A percentile compares a stretch with the other conserved stretches of the same genome.
These are phyloP conservation scores for Catharus fuscescens DNA, from an alignment of 2,113 vertebrate genomes.

Conservation along the genomic window DNA sequence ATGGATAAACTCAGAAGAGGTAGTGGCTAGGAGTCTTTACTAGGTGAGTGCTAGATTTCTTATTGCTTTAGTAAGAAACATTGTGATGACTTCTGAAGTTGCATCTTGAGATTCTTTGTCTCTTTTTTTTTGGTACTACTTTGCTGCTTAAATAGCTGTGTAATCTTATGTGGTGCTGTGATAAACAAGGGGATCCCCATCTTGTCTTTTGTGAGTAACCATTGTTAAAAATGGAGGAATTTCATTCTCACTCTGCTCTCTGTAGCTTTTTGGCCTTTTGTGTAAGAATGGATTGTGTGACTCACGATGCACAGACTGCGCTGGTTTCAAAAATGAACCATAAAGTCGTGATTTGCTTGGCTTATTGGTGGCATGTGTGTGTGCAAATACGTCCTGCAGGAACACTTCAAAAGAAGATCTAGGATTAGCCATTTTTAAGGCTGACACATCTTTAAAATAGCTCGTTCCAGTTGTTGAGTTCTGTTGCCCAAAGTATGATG, in stretches of 20 bases:
- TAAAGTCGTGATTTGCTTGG: not conserved
- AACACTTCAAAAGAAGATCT: not conserved
- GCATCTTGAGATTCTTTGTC: not conserved
- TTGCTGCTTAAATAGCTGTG: not conserved
- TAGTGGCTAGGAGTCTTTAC: not conserved
- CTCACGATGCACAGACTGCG: not conserved
- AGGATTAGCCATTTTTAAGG: not conserved
- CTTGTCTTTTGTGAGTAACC: not conserved
- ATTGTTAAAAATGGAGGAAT: not conserved
- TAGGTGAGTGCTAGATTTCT: not conserved
- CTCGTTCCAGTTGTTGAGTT: accelerated
- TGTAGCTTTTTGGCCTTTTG: not conserved
- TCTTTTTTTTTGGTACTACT: not conserved
- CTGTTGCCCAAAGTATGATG: not conserved
- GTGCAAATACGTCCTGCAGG: not conserved
- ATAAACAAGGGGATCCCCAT: not conserved
- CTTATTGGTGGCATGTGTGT: not conserved
- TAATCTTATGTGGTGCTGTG: accelerated
- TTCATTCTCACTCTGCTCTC: not conserved
- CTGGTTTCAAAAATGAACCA: not conserved
- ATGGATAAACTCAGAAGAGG: not conserved
- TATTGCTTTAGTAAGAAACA: not conserved
- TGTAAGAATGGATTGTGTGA: not conserved
- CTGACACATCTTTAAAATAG: not conserved
- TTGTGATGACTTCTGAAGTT: not conserved